phyloP scores from a whole-genome alignment of 2,113 vertebrate genomes.

The Tragelaphus buxtoni region DNA sequence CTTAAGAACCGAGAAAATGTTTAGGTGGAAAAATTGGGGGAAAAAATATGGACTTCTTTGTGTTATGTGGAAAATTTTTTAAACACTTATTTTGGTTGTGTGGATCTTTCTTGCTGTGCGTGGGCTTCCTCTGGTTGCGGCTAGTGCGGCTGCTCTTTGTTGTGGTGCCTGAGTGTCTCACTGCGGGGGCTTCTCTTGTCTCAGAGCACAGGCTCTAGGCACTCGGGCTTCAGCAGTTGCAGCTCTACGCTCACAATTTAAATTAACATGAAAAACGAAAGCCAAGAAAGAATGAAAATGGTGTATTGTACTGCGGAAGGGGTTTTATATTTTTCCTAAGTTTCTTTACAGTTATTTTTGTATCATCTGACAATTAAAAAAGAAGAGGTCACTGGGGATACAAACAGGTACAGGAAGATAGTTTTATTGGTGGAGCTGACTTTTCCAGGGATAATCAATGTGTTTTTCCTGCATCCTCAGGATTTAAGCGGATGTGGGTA shows the following conservation, averaged over 20 bases:
- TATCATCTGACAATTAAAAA: neutral
- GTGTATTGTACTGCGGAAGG: neutral
- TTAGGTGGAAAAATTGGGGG: neutral
- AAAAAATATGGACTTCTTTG: neutral
- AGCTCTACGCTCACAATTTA: neutral
- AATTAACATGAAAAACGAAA: neutral
- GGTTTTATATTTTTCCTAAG: neutral
- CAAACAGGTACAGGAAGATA: neutral
- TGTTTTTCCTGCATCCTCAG: neutral
- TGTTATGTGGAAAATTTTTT: neutral
- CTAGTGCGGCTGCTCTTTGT: neutral
- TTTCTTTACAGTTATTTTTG: neutral
- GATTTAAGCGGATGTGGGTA: neutral
- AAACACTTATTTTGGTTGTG: accelerated
- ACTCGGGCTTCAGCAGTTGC: neutral
- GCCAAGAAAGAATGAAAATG: neutral
- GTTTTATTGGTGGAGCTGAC: neutral
- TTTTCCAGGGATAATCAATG: neutral
- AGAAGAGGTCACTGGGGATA: neutral
- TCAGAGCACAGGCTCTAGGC: neutral
- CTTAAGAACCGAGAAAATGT: constrained; percentile 76
- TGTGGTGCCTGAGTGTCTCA: neutral
- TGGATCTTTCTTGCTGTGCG: neutral
- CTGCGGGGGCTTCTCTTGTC: neutral
- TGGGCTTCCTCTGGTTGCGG: neutral